Conservation (phyloP, 2,888 invertebrate genomes). For the Dastarcus helophoroides region DNA sequence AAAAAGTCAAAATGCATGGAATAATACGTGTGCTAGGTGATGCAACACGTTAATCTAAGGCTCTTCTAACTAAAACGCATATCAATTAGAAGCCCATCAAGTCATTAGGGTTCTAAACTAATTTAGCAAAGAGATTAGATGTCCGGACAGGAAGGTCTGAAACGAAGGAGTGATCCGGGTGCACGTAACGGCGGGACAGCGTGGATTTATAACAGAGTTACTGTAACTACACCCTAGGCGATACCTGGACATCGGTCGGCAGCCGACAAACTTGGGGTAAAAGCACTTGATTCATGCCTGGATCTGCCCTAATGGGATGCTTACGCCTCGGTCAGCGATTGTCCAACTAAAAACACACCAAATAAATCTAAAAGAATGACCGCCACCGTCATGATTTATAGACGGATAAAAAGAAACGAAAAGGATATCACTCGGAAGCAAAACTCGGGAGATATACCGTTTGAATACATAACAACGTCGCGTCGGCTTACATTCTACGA, state of each 20-base stretch:
- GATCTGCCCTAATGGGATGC: conserved; percentile 34
- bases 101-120: background rate
- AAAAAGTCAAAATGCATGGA: too few relatives aligned
- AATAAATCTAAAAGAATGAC: conserved; percentile 25
- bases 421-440: too few relatives aligned
- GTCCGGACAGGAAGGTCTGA: too few relatives aligned
- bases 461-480: too few relatives aligned
- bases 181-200: conserved; percentile 11
- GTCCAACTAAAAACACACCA: conserved; percentile 26
- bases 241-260: conserved; percentile 26
- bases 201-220: conserved; percentile 32
- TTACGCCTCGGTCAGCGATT: conserved; percentile 32
- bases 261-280: conserved; percentile 23
- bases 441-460: too few relatives aligned
- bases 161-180: too few relatives aligned
- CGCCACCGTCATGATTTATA: conserved; percentile 13
- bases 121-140: background rate
- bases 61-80: too few relatives aligned
- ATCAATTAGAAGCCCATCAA: conserved; percentile 1
- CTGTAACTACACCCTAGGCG: conserved; percentile 32
- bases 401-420: too few relatives aligned
- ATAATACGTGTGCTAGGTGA: too few relatives aligned
- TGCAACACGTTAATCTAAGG: too few relatives aligned
- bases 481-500: too few relatives aligned
- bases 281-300: conserved; percentile 32